Base-by-base conservation (phyloP, 2,888 invertebrate genomes). In the Maniola hyperantus region DNA sequence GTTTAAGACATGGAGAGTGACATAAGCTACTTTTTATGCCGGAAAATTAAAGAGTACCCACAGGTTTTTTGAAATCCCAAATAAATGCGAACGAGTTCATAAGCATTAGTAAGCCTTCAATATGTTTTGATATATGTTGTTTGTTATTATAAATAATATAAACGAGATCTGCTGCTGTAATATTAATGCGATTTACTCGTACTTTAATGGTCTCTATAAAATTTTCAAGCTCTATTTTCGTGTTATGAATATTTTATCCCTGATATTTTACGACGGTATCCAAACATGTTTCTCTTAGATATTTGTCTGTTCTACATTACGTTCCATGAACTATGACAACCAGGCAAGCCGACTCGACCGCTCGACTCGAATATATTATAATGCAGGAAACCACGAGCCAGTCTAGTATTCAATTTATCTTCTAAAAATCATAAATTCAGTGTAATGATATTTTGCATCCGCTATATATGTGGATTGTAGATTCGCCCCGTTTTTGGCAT, bases 371-470 rank as follows among this genome's bases (percentile, higher is more conserved):
- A 91, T 91, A 90, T 82, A 90, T 91, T 91, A 90, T 79, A 68
- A 85, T 82, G 82, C 88, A 90, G 91, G 91, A 91, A 91, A 90
- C 90, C 91, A 90, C 89, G 88, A 88, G 78, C 83, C 78, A 79
- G 81, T 81, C 85, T 83, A 84, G 80, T 81, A 82, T 83, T 84
- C 88, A 86, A 89, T 91, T 89, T 91, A 90, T 91, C 89, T 87
- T 89, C 83, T 79, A 85, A 90, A n/a, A 89, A 88, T 89, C 87
- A 88, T 90, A 90, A 88, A 89, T 91, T 81, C 82, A 79, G 80
- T 81, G 79, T 87, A 89, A 89, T 87, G 86, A 89, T 85, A 85
- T 85, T 89, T 89, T 81, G 84, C 85, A 85, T 89, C 85, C 87
- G 86, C 78, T 74, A 77, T 80, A 77, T 80, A 77, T 77, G 77